phyloP scores from a whole-genome alignment of 2,888 invertebrate genomes.

The Willowsia nigromaculata region DNA sequence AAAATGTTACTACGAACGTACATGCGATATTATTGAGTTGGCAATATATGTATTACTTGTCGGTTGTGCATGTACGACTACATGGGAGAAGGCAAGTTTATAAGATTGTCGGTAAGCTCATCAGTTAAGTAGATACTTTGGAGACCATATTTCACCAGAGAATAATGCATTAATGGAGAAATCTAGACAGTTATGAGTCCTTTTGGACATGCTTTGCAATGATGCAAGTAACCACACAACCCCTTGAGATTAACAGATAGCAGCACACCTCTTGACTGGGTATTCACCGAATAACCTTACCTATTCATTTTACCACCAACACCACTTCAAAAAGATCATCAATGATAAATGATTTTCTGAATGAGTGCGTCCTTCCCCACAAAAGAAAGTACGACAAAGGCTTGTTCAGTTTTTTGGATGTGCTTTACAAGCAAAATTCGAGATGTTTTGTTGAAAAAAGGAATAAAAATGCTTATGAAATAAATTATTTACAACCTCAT shows the following conservation, averaged over 20 bases:
- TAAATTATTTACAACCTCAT: not conserved
- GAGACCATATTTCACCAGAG: constrained; percentile 64
- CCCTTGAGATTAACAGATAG: constrained; percentile 10
- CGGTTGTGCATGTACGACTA: not conserved
- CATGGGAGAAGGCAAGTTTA: not conserved
- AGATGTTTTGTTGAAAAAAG: not conserved
- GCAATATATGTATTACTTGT: not conserved
- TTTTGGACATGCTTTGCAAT: constrained; percentile 61
- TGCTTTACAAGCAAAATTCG: not conserved
- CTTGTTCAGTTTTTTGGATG: not conserved
- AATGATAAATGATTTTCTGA: constrained; percentile 63
- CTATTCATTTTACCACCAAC: constrained; percentile 47
- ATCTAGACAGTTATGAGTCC: constrained; percentile 64
- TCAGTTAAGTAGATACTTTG: constrained; percentile 57
- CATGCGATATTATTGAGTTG: not conserved
- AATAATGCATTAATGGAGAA: constrained; percentile 67
- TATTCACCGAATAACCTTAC: constrained; percentile 51
- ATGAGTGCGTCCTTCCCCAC: constrained; percentile 18
- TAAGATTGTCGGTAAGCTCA: constrained; percentile 46
- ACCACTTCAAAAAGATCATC: constrained; percentile 33
- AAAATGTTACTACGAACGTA: not conserved
- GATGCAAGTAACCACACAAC: constrained; percentile 29
- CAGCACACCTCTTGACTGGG: constrained; percentile 35
- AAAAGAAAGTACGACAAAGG: not conserved
- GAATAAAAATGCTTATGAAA: not conserved